Conservation (phyloP, 2,113 vertebrate species). For the Sebastes fasciatus region DNA sequence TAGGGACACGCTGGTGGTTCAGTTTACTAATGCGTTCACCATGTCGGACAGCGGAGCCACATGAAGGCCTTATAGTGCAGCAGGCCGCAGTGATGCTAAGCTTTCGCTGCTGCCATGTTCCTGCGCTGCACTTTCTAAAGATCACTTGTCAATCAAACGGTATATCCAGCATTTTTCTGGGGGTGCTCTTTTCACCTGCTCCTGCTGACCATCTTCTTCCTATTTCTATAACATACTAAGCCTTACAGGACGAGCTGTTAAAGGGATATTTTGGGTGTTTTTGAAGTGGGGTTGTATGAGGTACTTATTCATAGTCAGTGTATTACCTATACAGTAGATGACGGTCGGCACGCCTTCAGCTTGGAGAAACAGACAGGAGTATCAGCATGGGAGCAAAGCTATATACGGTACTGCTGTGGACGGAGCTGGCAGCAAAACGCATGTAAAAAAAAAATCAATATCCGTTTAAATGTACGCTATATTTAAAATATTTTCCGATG, state of each 20-base stretch:
- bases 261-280: too few species aligned
- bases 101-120: not conserved
- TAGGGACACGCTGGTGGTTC: not conserved
- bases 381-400: too few species aligned
- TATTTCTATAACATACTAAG: not conserved
- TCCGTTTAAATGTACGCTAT: too few species aligned
- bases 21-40: conserved; percentile 5
- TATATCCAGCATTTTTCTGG: not conserved
- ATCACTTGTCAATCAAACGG: conserved; percentile 33
- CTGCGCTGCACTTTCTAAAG: not conserved
- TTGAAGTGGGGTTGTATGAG: too few species aligned
- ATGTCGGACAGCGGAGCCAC: conserved; percentile 18
- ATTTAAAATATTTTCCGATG: too few species aligned
- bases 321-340: too few species aligned
- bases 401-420: too few species aligned
- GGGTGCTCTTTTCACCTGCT: not conserved
- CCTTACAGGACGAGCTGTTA: not conserved
- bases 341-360: too few species aligned
- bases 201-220: not conserved
- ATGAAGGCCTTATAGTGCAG: conserved; percentile 10
- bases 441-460: too few species aligned
- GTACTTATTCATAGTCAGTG: too few species aligned
- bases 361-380: too few species aligned
- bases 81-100: not conserved
- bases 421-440: too few species aligned